These are phyloP conservation scores for Venustaconcha ellipsiformis DNA, from an alignment of 1,140 invertebrate genomes.

Conservation along the genomic window DNA sequence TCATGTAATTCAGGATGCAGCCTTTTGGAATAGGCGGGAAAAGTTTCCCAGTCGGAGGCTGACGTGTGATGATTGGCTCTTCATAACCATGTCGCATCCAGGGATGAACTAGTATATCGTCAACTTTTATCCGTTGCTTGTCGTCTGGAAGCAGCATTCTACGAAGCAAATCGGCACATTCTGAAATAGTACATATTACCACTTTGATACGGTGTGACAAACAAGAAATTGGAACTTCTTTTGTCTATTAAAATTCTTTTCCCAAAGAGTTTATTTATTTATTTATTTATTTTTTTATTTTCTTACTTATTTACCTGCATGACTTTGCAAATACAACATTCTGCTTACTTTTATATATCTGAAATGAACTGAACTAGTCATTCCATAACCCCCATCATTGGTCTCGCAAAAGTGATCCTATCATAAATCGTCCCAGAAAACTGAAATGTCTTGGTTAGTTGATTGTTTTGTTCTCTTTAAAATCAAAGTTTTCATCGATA, in stretches of 20 bases:
- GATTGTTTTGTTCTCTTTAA: too few relatives aligned
- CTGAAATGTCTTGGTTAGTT: too few relatives aligned
- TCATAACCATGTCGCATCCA: slow-evolving; percentile 45
- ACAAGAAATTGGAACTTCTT: background rate
- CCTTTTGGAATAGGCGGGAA: slow-evolving; percentile 36
- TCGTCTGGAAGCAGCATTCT: slow-evolving; percentile 49
- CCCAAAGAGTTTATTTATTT: background rate
- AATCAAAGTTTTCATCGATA: too few relatives aligned
- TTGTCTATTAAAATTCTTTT: background rate
- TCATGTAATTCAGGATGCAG: slow-evolving; percentile 50
- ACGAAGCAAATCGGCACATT: slow-evolving; percentile 52
- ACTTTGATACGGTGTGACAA: background rate
- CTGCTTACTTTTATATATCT: too few relatives aligned
- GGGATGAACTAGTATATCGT: slow-evolving; percentile 49
- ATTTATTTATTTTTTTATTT: background rate
- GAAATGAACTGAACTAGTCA: too few relatives aligned
- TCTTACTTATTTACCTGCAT: background rate
- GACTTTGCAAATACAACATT: too few relatives aligned
- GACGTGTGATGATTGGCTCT: slow-evolving; percentile 30
- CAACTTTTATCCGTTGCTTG: slow-evolving; percentile 49
- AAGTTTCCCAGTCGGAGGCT: slow-evolving; percentile 35
- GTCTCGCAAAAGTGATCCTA: too few relatives aligned
- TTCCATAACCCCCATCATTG: too few relatives aligned
- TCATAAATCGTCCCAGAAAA: too few relatives aligned
- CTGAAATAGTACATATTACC: slow-evolving; percentile 30